Conservation (phyloP, 2,797 vertebrate genomes). For the Rhinoraja longicauda region DNA sequence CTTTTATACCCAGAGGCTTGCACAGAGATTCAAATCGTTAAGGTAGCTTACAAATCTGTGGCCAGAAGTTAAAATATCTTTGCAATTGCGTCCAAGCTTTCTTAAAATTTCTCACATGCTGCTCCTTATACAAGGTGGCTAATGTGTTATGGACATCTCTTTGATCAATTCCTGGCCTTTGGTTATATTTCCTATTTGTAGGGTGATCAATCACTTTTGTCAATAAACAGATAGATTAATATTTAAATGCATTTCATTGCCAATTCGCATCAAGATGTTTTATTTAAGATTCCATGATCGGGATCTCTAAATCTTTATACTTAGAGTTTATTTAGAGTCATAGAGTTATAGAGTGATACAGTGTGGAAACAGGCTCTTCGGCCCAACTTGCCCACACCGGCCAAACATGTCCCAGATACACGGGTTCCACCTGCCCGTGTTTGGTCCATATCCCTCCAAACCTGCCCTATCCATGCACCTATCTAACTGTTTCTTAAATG, state of each 20-base stretch:
- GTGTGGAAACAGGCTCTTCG: too few relatives aligned
- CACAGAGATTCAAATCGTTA: background rate
- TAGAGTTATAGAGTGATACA: too few relatives aligned
- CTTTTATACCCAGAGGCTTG: background rate
- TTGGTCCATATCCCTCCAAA: too few relatives aligned
- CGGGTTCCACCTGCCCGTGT: too few relatives aligned
- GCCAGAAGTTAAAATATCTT: background rate
- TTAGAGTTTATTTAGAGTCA: too few relatives aligned
- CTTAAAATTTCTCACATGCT: background rate
- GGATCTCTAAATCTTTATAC: too few relatives aligned
- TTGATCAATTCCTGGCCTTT: background rate
- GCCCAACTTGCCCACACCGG: too few relatives aligned
- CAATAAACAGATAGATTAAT: background rate
- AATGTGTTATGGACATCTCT: background rate
- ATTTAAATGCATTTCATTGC: background rate
- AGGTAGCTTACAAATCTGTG: background rate
- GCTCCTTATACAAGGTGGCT: background rate
- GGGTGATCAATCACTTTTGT: background rate
- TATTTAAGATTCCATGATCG: background rate
- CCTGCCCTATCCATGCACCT: too few relatives aligned
- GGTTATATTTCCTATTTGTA: background rate
- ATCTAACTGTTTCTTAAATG: too few relatives aligned
- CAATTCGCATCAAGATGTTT: background rate
- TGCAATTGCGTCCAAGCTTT: background rate
- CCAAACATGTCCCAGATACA: too few relatives aligned